Evolutionary conservation across 2,797 vertebrate species (phyloP), one percentile per base, ranked within the genome.

Genomic region (Pangasius mekongensis): DNA sequence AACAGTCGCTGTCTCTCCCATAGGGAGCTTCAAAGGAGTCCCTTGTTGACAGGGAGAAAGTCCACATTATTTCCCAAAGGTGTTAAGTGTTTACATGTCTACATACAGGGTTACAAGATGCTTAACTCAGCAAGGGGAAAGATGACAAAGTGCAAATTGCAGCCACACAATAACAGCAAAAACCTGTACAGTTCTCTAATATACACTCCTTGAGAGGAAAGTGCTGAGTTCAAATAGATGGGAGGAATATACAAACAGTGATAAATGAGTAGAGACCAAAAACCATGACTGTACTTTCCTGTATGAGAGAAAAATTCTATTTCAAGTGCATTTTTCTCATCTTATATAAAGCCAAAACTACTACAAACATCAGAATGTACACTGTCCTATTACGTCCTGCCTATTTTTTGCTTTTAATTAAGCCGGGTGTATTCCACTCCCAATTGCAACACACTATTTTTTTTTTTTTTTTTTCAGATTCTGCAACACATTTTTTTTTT

Each of bases 11-110:
- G 69, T 76, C 62, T 87, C 90, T 90, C 89, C 89, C 90, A 89
- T 91, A 91, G 66, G 76, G 47, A 89, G 86, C 88, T 92, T 94
- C 88, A 93, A 93, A 94, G 90, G 91, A 90, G 85, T 43, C 93
- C 36, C 93, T 92, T 88, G 93, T 89, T 86, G 89, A 87, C 86
- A 80, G 84, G 84, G 92, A 92, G 82, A 88, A 39, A 64, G 33
- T 83, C 86, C 86, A 90, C 87, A 92, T 91, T 91, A 93, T 92
- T 85, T 58, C 87, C 87, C 87, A 88, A 84, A 89, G 66, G 87
- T 91, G 92, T 90, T 92, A 90, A 84, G 83, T 92, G 90, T 93
- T 92, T 94, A 90, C 52, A 89, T 90, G 85, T 89, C 56, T 91
- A 87, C 92, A 92, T 92, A 88, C 90, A 81, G 87, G 90, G 91